These are phyloP conservation scores for Nephrotoma guestfalica DNA, from an alignment of 2,888 invertebrate species.

Conservation along the genomic window DNA sequence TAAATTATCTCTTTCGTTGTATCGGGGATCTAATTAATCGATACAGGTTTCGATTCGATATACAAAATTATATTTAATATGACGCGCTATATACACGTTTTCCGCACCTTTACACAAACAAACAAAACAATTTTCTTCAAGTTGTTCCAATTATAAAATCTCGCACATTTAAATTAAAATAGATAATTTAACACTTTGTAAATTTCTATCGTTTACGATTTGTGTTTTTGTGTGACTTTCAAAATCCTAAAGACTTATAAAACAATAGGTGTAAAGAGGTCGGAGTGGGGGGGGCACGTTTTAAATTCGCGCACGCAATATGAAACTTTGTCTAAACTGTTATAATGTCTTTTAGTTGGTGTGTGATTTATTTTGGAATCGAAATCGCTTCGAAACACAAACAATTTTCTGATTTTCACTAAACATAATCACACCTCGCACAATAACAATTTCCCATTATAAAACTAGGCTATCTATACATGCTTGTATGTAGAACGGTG, in stretches of 20 bases:
- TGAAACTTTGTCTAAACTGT: background rate
- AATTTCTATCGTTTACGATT: background rate
- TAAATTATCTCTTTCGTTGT: background rate
- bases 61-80: background rate
- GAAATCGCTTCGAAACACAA: background rate
- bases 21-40: background rate
- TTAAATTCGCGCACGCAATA: background rate
- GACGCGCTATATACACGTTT: background rate
- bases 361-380: background rate
- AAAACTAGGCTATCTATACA: too few relatives aligned
- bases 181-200: background rate
- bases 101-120: background rate
- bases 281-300: background rate
- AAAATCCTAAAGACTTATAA: background rate
- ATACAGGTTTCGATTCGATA: background rate
- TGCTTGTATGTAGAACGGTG: too few relatives aligned
- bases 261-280: background rate
- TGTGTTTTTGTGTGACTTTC: background rate
- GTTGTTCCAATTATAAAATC: background rate
- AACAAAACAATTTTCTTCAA: background rate
- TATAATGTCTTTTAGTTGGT: background rate
- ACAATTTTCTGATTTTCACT: background rate
- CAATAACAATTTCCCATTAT: background rate
- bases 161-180: background rate
- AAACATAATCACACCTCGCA: background rate